phyloP scores from a whole-genome alignment of 2,888 invertebrate species.

The Microctonus aethiopoides region DNA sequence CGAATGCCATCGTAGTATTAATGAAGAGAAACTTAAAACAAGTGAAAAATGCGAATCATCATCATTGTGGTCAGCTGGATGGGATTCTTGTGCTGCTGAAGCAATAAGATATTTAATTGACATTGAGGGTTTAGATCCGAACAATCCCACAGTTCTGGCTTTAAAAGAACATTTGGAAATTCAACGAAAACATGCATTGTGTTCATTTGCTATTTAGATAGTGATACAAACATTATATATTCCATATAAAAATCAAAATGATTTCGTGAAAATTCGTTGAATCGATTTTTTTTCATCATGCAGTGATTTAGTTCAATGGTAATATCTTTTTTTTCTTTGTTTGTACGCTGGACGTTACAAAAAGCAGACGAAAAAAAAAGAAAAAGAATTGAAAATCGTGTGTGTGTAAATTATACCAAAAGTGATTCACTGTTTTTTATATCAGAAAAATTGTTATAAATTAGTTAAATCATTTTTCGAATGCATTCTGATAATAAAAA shows the following conservation, averaged over 20 bases:
- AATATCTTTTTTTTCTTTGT: conserved; percentile 6
- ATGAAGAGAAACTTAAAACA: conserved; percentile 2
- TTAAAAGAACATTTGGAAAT: conserved; percentile 59
- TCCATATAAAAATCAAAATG: not conserved
- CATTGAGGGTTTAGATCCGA: conserved; percentile 57
- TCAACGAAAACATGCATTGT: conserved; percentile 54
- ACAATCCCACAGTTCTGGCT: conserved; percentile 61
- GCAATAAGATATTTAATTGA: conserved; percentile 59
- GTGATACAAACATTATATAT: not conserved
- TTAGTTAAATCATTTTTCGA: not conserved
- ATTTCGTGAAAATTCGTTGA: not conserved
- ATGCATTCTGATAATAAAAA: not conserved
- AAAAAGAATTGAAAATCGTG: not conserved
- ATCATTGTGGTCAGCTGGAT: conserved; percentile 55
- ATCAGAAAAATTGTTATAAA: not conserved
- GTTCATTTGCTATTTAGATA: conserved; percentile 49
- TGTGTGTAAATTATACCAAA: not conserved
- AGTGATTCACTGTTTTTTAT: not conserved
- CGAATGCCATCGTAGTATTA: not conserved
- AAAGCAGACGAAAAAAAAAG: conserved; percentile 22
- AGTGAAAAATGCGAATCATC: not conserved
- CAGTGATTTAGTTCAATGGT: not conserved
- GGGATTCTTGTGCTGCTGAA: conserved; percentile 61
- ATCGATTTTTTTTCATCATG: not conserved
- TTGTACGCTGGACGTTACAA: conserved; percentile 50